Conservation (phyloP, 2,888 invertebrate species). For the Holacanthella duospinosa region DNA sequence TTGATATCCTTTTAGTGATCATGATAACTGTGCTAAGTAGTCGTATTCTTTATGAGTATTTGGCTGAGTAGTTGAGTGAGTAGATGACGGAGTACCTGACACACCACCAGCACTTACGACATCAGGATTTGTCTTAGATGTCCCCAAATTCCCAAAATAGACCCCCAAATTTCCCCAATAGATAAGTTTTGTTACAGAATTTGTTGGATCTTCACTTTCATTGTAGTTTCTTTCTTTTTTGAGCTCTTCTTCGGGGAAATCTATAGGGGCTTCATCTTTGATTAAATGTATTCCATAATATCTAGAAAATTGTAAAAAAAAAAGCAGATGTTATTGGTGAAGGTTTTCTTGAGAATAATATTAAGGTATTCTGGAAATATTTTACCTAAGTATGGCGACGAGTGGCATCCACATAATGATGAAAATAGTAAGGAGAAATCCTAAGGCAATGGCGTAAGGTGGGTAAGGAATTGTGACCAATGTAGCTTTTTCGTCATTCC, state of each 20-base stretch:
- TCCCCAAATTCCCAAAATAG: too few relatives aligned
- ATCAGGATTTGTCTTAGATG: too few relatives aligned
- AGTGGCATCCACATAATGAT: neutral
- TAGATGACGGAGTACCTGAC: too few relatives aligned
- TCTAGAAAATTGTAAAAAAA: too few relatives aligned
- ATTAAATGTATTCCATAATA: neutral
- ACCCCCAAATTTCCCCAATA: too few relatives aligned
- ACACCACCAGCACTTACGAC: too few relatives aligned
- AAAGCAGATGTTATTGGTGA: too few relatives aligned
- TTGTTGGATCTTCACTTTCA: neutral
- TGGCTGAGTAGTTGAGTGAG: too few relatives aligned
- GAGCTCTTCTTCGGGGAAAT: slow-evolving; percentile 1
- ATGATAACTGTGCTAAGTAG: too few relatives aligned
- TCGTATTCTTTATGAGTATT: too few relatives aligned
- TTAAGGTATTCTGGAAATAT: too few relatives aligned
- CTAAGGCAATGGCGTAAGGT: neutral
- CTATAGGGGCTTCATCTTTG: slow-evolving; percentile 6
- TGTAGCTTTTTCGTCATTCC: slow-evolving; percentile 1
- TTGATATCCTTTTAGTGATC: too few relatives aligned
- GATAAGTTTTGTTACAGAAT: neutral
- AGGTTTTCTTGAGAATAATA: neutral
- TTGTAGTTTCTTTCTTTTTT: slow-evolving; percentile 1
- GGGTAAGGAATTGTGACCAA: neutral
- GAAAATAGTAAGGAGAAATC: neutral
- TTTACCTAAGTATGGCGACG: neutral